Evolutionary conservation across 2,797 vertebrate species (phyloP), one percentile per base, ranked within the genome.

Genomic region (Lacerta bilineata): DNA sequence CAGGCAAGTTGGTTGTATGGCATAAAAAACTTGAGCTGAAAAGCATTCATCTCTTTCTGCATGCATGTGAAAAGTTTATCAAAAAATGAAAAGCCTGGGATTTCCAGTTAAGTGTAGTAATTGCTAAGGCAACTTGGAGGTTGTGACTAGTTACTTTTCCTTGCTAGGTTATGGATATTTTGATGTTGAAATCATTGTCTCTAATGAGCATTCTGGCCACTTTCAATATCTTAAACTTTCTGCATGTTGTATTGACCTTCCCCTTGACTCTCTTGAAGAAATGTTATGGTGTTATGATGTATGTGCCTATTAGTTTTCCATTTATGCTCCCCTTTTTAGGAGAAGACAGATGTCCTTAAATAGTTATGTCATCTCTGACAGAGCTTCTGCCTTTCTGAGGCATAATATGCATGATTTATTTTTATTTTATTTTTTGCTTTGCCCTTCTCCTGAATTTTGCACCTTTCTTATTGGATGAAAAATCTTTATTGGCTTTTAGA

Each of bases 331-430:
- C 8, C 59, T 9, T 83, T 90, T 91, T 85, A 75, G 87, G 41
- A 55, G 36, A 85, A 59, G 80, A 41, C 27, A 83, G 29, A 25
- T 89, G 80, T 2, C 71, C 7, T 91, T 84, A 76, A 89, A 4
- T 36, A 50, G 4, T 43, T 66, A 61, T 4, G 72, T 5, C 33
- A 55, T 41, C 33, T 55, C 83, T 41, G 13, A 61, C 17, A 39
- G 27, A 59, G 61, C 25, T 84, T 13, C 20, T 23, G 5, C 59
- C 5, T n/a, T 72, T 59, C 46, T 36, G 69, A 74, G 18, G 46
- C 20, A n/a, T 9, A 69, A n/a, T 69, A 9, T 23, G 7, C 69
- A 83, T 83, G 10, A 11, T 71, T n/a, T 33, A 33, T 33, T 33
- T 71, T n/a, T 33, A 33, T 33, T 33, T 71, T n/a, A 6, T 55